phyloP scores from a whole-genome alignment of 1,140 invertebrate genomes.

The Sminthurides bifidus region DNA sequence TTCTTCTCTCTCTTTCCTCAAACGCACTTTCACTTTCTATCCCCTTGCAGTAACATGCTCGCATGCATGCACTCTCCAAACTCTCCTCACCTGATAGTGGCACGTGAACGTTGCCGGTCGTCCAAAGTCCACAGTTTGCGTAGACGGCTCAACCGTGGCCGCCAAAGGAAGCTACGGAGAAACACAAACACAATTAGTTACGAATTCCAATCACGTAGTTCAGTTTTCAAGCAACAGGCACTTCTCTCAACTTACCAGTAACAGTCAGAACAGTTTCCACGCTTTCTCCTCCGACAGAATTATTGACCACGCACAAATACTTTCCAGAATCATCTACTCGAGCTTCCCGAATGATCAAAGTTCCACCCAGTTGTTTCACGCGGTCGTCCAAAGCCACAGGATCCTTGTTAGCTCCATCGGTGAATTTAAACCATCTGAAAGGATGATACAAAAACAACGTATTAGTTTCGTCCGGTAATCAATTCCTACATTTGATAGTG shows the following conservation, averaged over 20 bases:
- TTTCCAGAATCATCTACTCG: slow-evolving; percentile 84
- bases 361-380: slow-evolving; percentile 85
- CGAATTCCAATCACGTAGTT: not conserved
- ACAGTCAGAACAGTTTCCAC: slow-evolving; percentile 85
- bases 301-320: slow-evolving; percentile 83
- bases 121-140: slow-evolving; percentile 84
- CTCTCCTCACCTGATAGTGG: slow-evolving; percentile 50
- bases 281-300: slow-evolving; percentile 81
- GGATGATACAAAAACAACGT: no score
- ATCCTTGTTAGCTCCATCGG: slow-evolving; percentile 70
- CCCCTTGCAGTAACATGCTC: no score
- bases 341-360: slow-evolving; percentile 78
- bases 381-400: slow-evolving; percentile 71
- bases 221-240: not conserved
- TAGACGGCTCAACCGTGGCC: slow-evolving; percentile 72
- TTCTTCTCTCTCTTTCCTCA: not conserved
- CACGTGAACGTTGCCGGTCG: slow-evolving; percentile 79
- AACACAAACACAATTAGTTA: slow-evolving; percentile 14
- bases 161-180: slow-evolving; percentile 59
- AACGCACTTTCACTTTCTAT: not conserved
- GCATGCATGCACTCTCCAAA: not conserved
- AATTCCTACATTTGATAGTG: no score
- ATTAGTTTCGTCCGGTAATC: no score
- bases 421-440: slow-evolving; percentile 88
- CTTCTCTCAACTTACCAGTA: slow-evolving; percentile 54